Percentiles rank a stretch among this genome's conserved stretches.
These are phyloP conservation scores for Melinaea marsaeus DNA, from an alignment of 2,888 invertebrate genomes.

Conservation along the genomic window DNA sequence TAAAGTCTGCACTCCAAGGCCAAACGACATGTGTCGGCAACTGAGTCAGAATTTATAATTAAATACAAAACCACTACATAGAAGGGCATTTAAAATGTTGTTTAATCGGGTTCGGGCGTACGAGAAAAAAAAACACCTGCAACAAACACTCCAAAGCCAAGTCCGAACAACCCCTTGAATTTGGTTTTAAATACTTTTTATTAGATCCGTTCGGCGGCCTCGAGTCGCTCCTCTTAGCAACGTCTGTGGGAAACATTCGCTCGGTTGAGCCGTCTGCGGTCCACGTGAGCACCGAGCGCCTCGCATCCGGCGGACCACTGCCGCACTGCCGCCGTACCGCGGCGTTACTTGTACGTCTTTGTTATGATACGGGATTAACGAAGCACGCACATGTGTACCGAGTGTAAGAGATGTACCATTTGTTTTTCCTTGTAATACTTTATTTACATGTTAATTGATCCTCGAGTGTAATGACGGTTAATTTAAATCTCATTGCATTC, in stretches of 20 bases:
- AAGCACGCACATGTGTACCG: constrained; percentile 33
- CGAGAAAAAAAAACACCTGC: constrained; percentile 54
- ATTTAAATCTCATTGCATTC: constrained; percentile 7
- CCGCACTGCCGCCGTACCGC: constrained; percentile 43
- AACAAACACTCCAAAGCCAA: constrained; percentile 28
- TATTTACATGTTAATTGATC: too few species aligned
- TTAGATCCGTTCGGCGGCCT: constrained; percentile 68
- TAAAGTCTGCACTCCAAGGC: constrained; percentile 18
- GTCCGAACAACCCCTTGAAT: constrained; percentile 17
- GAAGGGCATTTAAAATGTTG: constrained; percentile 49
- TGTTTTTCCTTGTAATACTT: too few species aligned
- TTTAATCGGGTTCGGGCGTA: constrained; percentile 59
- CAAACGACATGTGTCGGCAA: constrained; percentile 28
- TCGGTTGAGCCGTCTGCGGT: constrained; percentile 64
- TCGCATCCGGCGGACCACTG: constrained; percentile 64
- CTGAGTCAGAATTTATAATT: constrained; percentile 23
- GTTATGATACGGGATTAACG: constrained; percentile 46
- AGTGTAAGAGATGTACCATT: constrained; percentile 8
- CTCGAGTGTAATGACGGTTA: too few species aligned
- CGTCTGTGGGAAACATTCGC: constrained; percentile 70
- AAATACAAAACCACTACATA: constrained; percentile 28
- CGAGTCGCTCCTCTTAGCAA: constrained; percentile 63
- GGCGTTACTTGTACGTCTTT: constrained; percentile 55
- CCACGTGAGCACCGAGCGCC: constrained; percentile 67
- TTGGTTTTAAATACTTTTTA: constrained; percentile 52